Evolutionary conservation across 2,888 invertebrate genomes (phyloP).

Genomic region (Neuroscelio doddi): DNA sequence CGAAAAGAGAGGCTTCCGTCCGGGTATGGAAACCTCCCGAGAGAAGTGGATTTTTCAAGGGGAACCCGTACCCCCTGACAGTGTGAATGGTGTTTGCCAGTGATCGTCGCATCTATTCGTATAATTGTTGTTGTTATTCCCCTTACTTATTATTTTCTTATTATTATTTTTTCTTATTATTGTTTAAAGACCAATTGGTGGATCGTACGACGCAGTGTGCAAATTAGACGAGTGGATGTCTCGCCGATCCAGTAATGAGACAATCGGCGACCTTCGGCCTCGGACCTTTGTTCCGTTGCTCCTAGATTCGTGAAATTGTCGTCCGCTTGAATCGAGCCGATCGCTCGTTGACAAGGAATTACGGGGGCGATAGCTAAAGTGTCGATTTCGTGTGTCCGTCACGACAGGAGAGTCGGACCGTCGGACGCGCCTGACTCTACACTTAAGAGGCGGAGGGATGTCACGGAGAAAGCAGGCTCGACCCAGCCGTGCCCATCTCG

Average conservation of each 20-base stretch:
- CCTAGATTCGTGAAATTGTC: constrained; percentile 1
- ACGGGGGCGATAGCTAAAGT: not conserved
- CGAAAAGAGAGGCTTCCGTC: constrained; percentile 12
- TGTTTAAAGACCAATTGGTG: no score
- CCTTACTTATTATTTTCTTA: not conserved
- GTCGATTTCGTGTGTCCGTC: constrained; percentile 19
- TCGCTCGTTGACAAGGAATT: not conserved
- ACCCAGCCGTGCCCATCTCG: constrained; percentile 71
- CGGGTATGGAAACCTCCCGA: constrained; percentile 37
- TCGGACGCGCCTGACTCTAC: constrained; percentile 39
- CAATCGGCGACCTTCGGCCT: no score
- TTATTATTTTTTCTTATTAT: not conserved
- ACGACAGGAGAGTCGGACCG: constrained; percentile 41
- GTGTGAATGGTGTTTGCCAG: constrained; percentile 50
- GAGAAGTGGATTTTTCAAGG: constrained; percentile 60
- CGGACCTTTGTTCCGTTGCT: not conserved
- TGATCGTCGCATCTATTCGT: constrained; percentile 1
- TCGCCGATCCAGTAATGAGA: not conserved
- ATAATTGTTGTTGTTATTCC: not conserved
- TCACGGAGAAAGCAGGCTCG: constrained; percentile 72
- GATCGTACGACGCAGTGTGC: no score
- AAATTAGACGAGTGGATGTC: not conserved
- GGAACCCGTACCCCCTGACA: constrained; percentile 56
- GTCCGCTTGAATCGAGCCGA: not conserved
- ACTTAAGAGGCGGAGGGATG: constrained; percentile 62